Base-by-base conservation (phyloP, 2,888 invertebrate genomes). In the Sesia apiformis region DNA sequence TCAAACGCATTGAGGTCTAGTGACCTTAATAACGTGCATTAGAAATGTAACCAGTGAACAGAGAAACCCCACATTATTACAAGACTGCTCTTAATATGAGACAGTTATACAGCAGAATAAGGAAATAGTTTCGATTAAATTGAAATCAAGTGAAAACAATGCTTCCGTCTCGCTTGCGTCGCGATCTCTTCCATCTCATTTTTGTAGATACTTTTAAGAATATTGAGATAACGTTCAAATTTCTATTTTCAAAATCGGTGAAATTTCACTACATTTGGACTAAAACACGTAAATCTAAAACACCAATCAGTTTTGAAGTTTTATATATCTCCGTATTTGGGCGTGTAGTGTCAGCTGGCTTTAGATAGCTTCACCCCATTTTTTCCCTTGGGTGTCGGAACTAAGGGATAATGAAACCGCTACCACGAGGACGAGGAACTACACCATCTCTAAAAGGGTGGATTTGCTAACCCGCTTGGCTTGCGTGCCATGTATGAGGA, bases 21-120 rank as follows among this genome's bases (percentile, higher is more conserved):
- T 77, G 70, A 76, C 78, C 78, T 67, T 78, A 76, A 78, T 78
- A 72, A 74, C 75, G 73, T 67, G 68, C 72, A 71, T 69, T 75
- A 73, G 76, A 75, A 76, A 76, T 73, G 74, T 67, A 63, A 62
- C 70, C 67, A 61, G 66, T 46, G 23, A 46, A 70, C 65, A 69
- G 67, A 76, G 73, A 75, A 76, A 77, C 65, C 70, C 60, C 58
- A 46, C 46, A 46, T 46, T 46, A 46, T 46, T 46, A 46, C 23
- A 23, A 23, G 23, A 46, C 8, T 46, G 46, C 4, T 46, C 46
- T 23, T 46, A 46, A 46, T 46, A 46, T 46, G 46, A 46, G 46
- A 46, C 46, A 46, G 46, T 46, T 46, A 46, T 46, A 46, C 46
- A 46, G 46, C 46, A 46, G 23, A 6, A 46, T 8, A 8, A 23